Evolutionary conservation across 2,797 vertebrate genomes (phyloP).

Genomic region (Typhlichthys eigenmanni): DNA sequence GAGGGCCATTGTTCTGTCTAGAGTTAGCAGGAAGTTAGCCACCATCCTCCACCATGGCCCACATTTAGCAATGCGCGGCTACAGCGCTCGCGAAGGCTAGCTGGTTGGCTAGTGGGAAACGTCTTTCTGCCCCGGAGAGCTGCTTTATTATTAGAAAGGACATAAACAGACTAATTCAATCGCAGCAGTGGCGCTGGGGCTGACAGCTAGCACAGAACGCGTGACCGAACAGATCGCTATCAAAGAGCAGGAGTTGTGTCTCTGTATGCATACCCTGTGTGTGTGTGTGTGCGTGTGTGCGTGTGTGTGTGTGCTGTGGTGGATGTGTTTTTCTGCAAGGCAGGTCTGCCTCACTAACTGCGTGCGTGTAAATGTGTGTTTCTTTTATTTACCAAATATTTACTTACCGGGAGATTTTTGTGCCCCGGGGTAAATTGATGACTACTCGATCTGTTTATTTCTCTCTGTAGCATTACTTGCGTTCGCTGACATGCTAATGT

Average conservation of each 20-base stretch:
- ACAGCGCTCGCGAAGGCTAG: slow-evolving; percentile 78
- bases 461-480: slow-evolving; percentile 36
- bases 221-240: slow-evolving; percentile 99
- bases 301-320: slow-evolving; percentile 19
- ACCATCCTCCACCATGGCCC: slow-evolving; percentile 87
- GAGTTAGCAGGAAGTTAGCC: slow-evolving; percentile 68
- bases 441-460: slow-evolving; percentile 17
- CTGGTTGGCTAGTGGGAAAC: slow-evolving; percentile 86
- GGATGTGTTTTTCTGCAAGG: slow-evolving; percentile 27
- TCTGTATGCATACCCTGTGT: slow-evolving; percentile 14
- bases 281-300: slow-evolving; percentile 25
- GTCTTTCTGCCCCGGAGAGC: slow-evolving; percentile 95
- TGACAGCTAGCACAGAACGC: slow-evolving; percentile 99
- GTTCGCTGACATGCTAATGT: slow-evolving; percentile 42
- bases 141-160: slow-evolving; percentile 99
- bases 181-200: slow-evolving; percentile 96
- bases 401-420: neutral
- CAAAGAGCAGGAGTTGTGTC: slow-evolving; percentile 89
- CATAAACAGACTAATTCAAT: slow-evolving; percentile 99
- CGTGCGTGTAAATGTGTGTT: slow-evolving; percentile 1
- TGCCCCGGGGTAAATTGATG: slow-evolving; percentile 30
- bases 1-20: slow-evolving; percentile 66
- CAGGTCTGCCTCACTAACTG: slow-evolving; percentile 9
- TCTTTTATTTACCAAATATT: neutral
- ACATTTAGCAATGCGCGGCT: slow-evolving; percentile 85